phyloP scores from a whole-genome alignment of 2,888 invertebrate species.

The Chouioia cunea region DNA sequence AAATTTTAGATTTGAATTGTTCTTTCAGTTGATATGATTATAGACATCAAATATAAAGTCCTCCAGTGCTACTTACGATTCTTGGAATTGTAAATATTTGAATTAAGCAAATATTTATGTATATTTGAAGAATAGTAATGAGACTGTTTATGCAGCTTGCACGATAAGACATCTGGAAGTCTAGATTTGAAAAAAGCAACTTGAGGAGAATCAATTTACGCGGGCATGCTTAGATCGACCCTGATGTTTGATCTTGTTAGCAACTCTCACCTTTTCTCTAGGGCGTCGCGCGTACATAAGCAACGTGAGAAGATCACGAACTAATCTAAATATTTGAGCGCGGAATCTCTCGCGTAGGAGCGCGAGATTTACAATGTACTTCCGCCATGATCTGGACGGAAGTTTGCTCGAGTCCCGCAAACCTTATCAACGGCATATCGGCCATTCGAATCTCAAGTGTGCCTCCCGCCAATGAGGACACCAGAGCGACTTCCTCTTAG shows the following conservation, averaged over 20 bases:
- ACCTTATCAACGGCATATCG: slow-evolving; percentile 56
- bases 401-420: slow-evolving; percentile 54
- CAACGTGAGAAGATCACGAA: slow-evolving; percentile 53
- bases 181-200: not conserved
- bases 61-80: too few species aligned
- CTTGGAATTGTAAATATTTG: too few species aligned
- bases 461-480: slow-evolving; percentile 56
- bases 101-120: too few species aligned
- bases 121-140: too few species aligned
- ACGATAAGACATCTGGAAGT: not conserved
- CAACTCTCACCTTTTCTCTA: not conserved
- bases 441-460: slow-evolving; percentile 56
- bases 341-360: not conserved
- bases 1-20: too few species aligned
- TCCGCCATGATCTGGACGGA: slow-evolving; percentile 57
- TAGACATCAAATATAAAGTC: too few species aligned
- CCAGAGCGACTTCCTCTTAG: slow-evolving; percentile 46
- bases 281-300: slow-evolving; percentile 28
- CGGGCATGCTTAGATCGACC: slow-evolving; percentile 1
- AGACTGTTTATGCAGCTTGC: too few species aligned
- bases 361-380: slow-evolving; percentile 66
- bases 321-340: slow-evolving; percentile 61
- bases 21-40: too few species aligned
- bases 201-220: slow-evolving; percentile 17
- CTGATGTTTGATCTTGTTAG: slow-evolving; percentile 47